Evolutionary conservation across 2,888 invertebrate genomes (phyloP), one percentile per base, ranked within the genome.

Genomic region (Nephrotoma appendiculata): DNA sequence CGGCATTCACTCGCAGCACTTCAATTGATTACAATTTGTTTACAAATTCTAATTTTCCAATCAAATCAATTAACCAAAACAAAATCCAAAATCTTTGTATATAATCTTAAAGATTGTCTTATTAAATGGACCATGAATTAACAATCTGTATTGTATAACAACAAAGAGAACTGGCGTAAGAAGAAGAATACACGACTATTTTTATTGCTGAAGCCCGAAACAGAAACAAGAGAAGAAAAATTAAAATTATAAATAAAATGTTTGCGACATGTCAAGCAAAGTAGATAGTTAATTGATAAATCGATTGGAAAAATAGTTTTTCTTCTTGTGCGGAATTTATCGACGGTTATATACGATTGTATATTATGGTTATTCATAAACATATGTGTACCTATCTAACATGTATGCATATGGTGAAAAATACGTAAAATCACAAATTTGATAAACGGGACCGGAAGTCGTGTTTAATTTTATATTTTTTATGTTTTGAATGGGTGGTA

Each of bases 261-360:
- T 84, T 84, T 84, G 41, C 42, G 84, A 84, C 84, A 84, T 42
- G 42, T 84, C 84, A 84, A 84, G 71, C 84, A 84, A 84, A 84
- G 84, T 84, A 84, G 84, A 84, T 84, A 84, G 84, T 84, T 84
- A 84, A 84, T 84, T 84, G 84, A 84, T 43, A 84, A 84, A 84
- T 84, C 84, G 84, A 84, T 42, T 84, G 84, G 84, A 84, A 84
- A 84, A 42, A 42, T 43, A 15, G 41, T 84, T 84, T 84, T 84
- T 84, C 43, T 84, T 84, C 9, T 71, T 71, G 52, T 71, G 71
- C 71, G 71, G 71, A 71, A 71, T 71, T 71, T 71, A 71, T 71
- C 71, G 71, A 19, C 31, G 71, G 71, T 71, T 31, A 71, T 31
- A 71, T n/a, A 15, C 15, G 15, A 31, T 31, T 52, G 6, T 5